These are phyloP conservation scores for Halotydeus destructor DNA, from an alignment of 1,140 invertebrate species.

Conservation along the genomic window DNA sequence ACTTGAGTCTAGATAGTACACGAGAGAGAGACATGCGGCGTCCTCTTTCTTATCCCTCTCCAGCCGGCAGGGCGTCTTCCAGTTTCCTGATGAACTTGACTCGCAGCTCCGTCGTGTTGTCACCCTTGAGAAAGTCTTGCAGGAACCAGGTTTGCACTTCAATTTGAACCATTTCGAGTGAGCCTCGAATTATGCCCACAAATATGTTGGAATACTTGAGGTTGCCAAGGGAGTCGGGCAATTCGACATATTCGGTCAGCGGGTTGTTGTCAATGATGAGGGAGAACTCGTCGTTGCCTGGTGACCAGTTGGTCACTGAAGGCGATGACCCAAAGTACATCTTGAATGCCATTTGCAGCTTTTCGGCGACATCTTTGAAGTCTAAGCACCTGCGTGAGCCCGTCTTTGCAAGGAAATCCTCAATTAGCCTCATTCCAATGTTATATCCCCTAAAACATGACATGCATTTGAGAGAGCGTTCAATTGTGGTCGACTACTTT, in stretches of 20 bases:
- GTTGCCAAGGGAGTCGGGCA: conserved; percentile 61
- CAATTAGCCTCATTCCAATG: conserved; percentile 88
- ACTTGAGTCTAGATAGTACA: background rate
- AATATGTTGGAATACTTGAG: conserved; percentile 88
- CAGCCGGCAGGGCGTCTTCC: conserved; percentile 90
- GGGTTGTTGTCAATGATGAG: conserved; percentile 85
- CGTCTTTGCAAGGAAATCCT: conserved; percentile 88
- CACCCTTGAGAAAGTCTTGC: conserved; percentile 86
- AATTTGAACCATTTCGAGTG: conserved; percentile 81
- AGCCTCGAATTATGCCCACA: conserved; percentile 76
- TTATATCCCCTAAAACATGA: conserved; percentile 53
- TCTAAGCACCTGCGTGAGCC: conserved; percentile 74
- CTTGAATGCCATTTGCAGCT: conserved; percentile 65
- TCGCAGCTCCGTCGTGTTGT: conserved; percentile 75
- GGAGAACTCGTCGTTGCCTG: conserved; percentile 87
- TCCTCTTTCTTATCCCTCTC: conserved; percentile 56
- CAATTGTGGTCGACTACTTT: background rate
- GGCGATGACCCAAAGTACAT: conserved; percentile 79
- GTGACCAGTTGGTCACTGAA: conserved; percentile 76
- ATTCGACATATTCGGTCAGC: conserved; percentile 92
- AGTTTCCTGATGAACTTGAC: conserved; percentile 86
- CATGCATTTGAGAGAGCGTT: background rate
- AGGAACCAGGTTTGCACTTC: conserved; percentile 43
- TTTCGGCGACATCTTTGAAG: conserved; percentile 89
- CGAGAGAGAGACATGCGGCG: background rate